A percentile compares a stretch with the other conserved stretches of the same genome.
phyloP scores from a whole-genome alignment of 2,888 invertebrate species.

The Amiota minor region DNA sequence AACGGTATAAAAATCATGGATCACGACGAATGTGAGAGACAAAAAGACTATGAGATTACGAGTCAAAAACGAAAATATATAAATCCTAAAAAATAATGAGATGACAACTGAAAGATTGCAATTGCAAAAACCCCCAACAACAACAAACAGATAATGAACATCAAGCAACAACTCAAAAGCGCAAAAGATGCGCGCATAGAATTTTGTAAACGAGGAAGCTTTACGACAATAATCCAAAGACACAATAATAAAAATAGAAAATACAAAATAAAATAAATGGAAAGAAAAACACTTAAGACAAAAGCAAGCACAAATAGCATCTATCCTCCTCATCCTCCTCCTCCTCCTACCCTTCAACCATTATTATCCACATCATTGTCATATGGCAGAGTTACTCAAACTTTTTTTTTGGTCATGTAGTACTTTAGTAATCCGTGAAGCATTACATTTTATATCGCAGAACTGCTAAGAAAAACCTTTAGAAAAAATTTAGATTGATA shows the following conservation, averaged over 20 bases:
- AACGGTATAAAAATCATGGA: conserved; percentile 37
- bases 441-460: no score
- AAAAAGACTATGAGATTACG: conserved; percentile 10
- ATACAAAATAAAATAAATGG: background rate
- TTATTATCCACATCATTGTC: background rate
- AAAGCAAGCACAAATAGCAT: background rate
- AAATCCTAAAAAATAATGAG: conserved; percentile 10
- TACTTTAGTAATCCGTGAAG: no score
- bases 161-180: background rate
- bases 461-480: no score
- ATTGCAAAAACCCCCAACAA: conserved; percentile 16
- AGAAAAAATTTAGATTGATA: no score
- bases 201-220: background rate
- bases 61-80: conserved; percentile 22
- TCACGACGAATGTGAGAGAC: conserved; percentile 10
- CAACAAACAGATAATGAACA: conserved; percentile 13
- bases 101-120: conserved; percentile 18
- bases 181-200: conserved; percentile 1
- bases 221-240: background rate
- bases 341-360: no score
- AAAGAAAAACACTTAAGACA: background rate
- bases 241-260: background rate
- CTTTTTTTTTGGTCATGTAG: no score
- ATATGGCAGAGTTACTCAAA: background rate
- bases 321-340: background rate